Evolutionary conservation across 2,113 vertebrate genomes (phyloP), one percentile per base, ranked within the genome.

Genomic region (Calidris pygmaea): DNA sequence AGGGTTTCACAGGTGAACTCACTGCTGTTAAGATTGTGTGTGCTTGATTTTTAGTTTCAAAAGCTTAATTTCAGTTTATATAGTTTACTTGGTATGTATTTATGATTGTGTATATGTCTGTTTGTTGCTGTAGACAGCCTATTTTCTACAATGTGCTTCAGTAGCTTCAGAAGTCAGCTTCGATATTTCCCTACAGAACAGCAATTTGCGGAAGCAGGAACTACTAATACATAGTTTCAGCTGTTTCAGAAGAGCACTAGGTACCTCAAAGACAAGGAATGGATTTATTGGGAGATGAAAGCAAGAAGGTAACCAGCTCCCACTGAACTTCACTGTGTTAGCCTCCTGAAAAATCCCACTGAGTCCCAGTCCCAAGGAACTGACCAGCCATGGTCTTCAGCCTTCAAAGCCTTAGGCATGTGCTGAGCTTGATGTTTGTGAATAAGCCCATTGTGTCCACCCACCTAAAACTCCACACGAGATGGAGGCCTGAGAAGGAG

Each of bases 371-470:
- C 60, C 41, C 17, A 45, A 82, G 62, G 66, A 95, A 34, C 50
- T 83, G 75, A 76, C 55, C 81, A 53, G 79, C 48, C 43, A 34
- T 27, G 27, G 76, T 93, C 79, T 92, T 43, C 80, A 89, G 83
- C 53, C 68, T 81, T 92, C 94, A 86, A 93, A 90, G 83, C 39
- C n/a, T 41, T 50, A 84, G 71, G 80, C 73, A 85, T 93, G 39
- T 68, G 92, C 92, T 89, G 81, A 89, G 67, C 41, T 87, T 85
- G 55, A 34, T 50, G 73, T 56, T 90, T 92, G 73, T 95, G 90
- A 96, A 95, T 93, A 95, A 96, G 84, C 45, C 80, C 62, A 89
- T 97, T 96, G 95, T 95, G 80, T 90, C 86, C 95, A 93, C 94
- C 92, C 86, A 96, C 95, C 79, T 65, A 93, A 80, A 93, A 67